Evolutionary conservation across 2,888 invertebrate genomes (phyloP).

Genomic region (Venusia cambrica): DNA sequence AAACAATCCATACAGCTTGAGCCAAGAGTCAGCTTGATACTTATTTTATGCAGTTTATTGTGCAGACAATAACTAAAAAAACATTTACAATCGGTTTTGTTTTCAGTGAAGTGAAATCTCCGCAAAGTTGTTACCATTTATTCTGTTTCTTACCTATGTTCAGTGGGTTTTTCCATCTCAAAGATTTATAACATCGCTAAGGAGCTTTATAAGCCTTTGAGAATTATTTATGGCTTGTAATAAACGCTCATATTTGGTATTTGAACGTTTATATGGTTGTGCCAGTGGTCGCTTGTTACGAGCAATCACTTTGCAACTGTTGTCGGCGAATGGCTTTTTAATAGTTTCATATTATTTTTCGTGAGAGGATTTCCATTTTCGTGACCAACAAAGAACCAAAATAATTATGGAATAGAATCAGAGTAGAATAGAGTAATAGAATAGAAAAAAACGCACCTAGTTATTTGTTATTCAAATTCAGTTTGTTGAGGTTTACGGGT

Average conservation of each 20-base stretch:
- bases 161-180: slow-evolving; percentile 29
- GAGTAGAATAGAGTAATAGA: no score
- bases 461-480: no score
- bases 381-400: no score
- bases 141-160: slow-evolving; percentile 23
- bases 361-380: slow-evolving; percentile 3
- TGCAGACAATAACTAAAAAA: no score
- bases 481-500: no score
- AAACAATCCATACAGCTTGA: no score
- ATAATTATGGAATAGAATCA: no score
- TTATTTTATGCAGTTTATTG: no score
- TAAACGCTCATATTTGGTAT: slow-evolving; percentile 35
- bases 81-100: no score
- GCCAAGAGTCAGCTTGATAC: no score
- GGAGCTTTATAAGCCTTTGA: slow-evolving; percentile 34
- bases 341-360: slow-evolving; percentile 19
- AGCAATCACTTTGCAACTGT: slow-evolving; percentile 28
- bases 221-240: slow-evolving; percentile 35
- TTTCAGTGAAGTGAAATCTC: not conserved
- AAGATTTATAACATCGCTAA: slow-evolving; percentile 34
- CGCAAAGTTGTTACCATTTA: slow-evolving; percentile 1
- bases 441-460: no score
- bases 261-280: slow-evolving; percentile 31
- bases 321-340: slow-evolving; percentile 24
- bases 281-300: slow-evolving; percentile 24